A percentile compares a stretch with the other conserved stretches of the same genome.
Evolutionary conservation across 2,113 vertebrate species (phyloP).

Genomic region (Myrmecophaga tridactyla): DNA sequence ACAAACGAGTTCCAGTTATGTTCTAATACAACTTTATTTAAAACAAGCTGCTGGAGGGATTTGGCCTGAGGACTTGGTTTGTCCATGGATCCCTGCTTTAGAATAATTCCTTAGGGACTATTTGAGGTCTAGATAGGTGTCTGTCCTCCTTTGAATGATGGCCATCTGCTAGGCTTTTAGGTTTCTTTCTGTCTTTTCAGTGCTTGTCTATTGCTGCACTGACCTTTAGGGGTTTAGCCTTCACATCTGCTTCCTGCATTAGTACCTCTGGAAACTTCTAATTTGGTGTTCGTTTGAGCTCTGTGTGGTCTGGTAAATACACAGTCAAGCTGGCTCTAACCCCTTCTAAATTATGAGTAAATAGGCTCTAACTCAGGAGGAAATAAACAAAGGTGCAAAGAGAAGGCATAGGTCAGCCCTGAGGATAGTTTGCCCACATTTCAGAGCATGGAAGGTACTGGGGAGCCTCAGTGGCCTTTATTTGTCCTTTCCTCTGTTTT

Average conservation of each 20-base stretch:
- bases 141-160: not conserved
- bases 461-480: not conserved
- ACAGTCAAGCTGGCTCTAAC: too few relatives aligned
- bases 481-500: not conserved
- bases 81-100: too few relatives aligned
- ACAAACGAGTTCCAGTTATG: not conserved
- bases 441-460: not conserved
- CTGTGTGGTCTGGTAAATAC: too few relatives aligned
- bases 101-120: not conserved
- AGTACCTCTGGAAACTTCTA: accelerated
- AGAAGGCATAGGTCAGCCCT: not conserved
- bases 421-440: not conserved
- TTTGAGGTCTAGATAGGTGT: not conserved
- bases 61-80: not conserved
- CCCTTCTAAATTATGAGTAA: not conserved
- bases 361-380: not conserved
- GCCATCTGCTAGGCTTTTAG: too few relatives aligned
- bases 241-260: not conserved
- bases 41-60: not conserved
- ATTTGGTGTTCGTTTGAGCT: accelerated
- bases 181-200: not conserved
- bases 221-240: too few relatives aligned
- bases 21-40: not conserved
- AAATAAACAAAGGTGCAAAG: not conserved
- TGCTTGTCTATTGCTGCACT: not conserved